phyloP scores from a whole-genome alignment of 2,113 vertebrate species.

The Rousettus leschenaultii region DNA sequence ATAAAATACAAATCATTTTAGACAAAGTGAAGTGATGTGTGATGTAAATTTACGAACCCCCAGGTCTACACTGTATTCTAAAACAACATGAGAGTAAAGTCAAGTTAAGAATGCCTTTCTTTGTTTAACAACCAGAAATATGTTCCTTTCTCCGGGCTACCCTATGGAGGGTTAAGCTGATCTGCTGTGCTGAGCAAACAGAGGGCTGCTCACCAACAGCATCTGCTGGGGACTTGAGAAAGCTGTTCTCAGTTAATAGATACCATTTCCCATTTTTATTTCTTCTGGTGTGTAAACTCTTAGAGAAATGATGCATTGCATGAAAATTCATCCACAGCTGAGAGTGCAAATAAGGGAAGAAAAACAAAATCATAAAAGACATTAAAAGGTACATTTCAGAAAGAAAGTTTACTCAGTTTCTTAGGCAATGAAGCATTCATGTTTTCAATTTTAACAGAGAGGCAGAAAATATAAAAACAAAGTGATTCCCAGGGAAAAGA shows the following conservation, averaged over 20 bases:
- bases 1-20: background rate
- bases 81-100: conserved; percentile 31
- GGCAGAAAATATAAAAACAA: conserved; percentile 63
- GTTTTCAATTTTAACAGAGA: conserved; percentile 73
- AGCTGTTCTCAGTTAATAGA: conserved; percentile 61
- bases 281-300: conserved; percentile 51
- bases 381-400: conserved; percentile 66
- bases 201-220: conserved; percentile 29
- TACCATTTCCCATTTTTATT: conserved; percentile 55
- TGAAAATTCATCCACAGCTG: conserved; percentile 69
- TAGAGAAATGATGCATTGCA: conserved; percentile 63
- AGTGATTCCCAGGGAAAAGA: conserved; percentile 72
- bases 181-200: conserved; percentile 31
- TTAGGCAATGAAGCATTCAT: conserved; percentile 61
- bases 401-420: conserved; percentile 75
- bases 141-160: background rate
- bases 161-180: conserved; percentile 30
- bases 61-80: background rate
- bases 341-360: conserved; percentile 61
- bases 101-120: conserved; percentile 37
- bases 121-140: conserved; percentile 56
- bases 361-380: conserved; percentile 67
- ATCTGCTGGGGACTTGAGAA: conserved; percentile 42
- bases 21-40: background rate
- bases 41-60: conserved; percentile 24